phyloP scores from a whole-genome alignment of 1,140 invertebrate genomes.

The Bombus sibiricus region DNA sequence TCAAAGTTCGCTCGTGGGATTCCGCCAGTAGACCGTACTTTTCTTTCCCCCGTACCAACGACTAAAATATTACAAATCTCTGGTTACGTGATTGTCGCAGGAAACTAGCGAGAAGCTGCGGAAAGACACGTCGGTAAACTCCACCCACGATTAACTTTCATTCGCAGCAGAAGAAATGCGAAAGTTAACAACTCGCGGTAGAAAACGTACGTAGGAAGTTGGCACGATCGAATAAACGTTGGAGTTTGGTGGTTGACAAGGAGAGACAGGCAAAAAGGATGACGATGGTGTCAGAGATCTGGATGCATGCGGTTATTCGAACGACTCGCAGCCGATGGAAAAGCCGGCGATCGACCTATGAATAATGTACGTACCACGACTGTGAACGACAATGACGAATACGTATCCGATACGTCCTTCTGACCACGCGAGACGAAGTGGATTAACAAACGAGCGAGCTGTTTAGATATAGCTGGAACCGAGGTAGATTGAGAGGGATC shows the following conservation, averaged over 20 bases:
- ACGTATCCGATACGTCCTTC: neutral
- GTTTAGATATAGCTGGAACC: slow-evolving; percentile 36
- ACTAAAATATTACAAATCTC: no score
- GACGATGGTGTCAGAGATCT: neutral
- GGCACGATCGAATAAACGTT: neutral
- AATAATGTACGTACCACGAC: neutral
- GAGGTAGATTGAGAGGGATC: slow-evolving; percentile 41
- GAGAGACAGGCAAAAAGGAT: neutral
- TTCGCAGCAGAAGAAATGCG: no score
- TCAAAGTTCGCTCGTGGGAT: no score
- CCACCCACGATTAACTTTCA: no score
- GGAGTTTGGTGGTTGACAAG: neutral
- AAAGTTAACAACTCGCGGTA: no score
- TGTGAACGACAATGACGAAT: slow-evolving; percentile 10
- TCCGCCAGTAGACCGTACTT: no score
- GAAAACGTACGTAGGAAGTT: no score
- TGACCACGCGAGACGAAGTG: neutral
- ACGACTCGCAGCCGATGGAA: neutral
- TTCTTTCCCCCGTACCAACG: no score
- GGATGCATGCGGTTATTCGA: neutral
- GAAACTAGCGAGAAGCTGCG: no score
- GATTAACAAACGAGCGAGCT: slow-evolving; percentile 36
- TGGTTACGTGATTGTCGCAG: no score
- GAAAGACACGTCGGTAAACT: no score
- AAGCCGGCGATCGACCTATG: neutral